These are phyloP conservation scores for Melipona quadrifasciata DNA, from an alignment of 1,140 invertebrate species.

Conservation along the genomic window DNA sequence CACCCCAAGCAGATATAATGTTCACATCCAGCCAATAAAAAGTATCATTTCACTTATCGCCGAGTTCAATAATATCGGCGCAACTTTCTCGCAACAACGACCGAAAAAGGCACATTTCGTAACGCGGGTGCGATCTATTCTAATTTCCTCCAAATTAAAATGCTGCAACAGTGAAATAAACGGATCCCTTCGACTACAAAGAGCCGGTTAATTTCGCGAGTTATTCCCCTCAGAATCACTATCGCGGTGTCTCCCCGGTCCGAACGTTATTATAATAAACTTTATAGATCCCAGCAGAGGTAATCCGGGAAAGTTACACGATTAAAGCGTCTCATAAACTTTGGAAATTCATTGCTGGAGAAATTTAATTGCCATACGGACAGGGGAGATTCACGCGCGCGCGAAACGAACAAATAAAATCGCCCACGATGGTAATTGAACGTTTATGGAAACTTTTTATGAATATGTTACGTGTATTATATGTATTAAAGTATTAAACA, in stretches of 20 bases:
- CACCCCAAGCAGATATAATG: neutral
- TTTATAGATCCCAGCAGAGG: neutral
- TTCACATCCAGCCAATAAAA: neutral
- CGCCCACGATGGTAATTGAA: too few relatives aligned
- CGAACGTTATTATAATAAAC: constrained; percentile 13
- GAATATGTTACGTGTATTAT: too few relatives aligned
- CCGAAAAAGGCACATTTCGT: neutral
- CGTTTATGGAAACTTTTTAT: too few relatives aligned
- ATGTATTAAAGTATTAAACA: too few relatives aligned
- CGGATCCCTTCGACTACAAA: neutral
- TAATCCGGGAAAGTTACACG: neutral
- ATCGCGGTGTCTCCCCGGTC: neutral
- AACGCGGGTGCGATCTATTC: neutral
- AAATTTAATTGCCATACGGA: neutral
- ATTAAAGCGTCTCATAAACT: constrained; percentile 22
- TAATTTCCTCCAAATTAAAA: neutral
- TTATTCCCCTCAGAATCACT: neutral
- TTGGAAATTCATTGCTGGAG: neutral
- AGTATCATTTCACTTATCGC: neutral
- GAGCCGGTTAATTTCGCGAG: neutral
- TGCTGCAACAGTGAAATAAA: neutral
- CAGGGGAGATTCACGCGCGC: neutral
- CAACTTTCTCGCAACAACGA: neutral
- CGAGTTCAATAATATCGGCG: neutral
- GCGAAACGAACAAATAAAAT: too few relatives aligned